These are phyloP conservation scores for Tetraodon nigroviridis DNA, from an alignment of 2,113 vertebrate species.

Conservation along the genomic window DNA sequence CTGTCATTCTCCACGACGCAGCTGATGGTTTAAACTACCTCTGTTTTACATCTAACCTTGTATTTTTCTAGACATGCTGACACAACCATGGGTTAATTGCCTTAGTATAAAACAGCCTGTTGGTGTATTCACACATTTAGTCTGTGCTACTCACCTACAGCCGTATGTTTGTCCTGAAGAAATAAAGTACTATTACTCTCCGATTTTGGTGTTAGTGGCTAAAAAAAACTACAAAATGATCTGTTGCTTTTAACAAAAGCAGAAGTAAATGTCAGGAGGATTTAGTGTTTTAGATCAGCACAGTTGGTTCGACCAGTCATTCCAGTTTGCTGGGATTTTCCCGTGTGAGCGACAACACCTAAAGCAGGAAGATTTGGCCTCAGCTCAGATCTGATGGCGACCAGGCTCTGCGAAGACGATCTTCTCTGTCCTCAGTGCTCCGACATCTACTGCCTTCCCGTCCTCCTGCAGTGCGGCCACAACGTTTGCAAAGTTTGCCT, in stretches of 20 bases:
- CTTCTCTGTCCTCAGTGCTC: conserved; percentile 60
- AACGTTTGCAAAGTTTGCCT: conserved; percentile 59
- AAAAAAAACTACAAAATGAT: background rate
- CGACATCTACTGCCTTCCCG: conserved; percentile 34
- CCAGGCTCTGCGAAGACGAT: conserved; percentile 20
- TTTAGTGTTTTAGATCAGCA: too few species aligned
- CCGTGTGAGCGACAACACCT: background rate
- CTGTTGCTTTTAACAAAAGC: background rate
- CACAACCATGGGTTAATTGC: conserved; percentile 29
- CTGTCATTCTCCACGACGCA: conserved; percentile 3
- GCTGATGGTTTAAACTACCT: conserved; percentile 60
- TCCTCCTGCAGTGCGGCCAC: conserved; percentile 61
- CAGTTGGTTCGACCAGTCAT: conserved; percentile 35
- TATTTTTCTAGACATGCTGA: conserved; percentile 49
- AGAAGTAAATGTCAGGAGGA: background rate
- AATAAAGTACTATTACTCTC: conserved; percentile 45
- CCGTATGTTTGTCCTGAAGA: conserved; percentile 34
- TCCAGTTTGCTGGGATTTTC: conserved; percentile 40
- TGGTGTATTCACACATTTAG: conserved; percentile 45
- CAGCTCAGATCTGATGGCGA: conserved; percentile 29
- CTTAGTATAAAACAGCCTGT: background rate
- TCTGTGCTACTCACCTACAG: conserved; percentile 3
- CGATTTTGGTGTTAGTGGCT: background rate
- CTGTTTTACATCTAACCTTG: conserved; percentile 48
- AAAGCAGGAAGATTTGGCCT: background rate